Conservation (phyloP, 2,797 vertebrate genomes). For the Heteromormyrus szaboi region DNA sequence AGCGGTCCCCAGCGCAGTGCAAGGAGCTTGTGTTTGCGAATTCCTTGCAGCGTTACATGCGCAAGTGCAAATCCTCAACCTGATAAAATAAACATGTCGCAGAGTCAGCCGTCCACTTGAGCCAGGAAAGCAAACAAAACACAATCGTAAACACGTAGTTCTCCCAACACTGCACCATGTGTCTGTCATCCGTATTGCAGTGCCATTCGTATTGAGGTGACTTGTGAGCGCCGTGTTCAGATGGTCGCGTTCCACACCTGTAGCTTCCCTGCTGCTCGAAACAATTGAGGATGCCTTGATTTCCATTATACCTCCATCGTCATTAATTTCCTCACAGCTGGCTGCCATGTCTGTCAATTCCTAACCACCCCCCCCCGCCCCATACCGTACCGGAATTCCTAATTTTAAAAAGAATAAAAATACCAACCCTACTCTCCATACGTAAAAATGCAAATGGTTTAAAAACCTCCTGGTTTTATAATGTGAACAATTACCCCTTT, state of each 20-base stretch:
- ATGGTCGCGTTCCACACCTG: not conserved
- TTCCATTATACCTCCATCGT: not conserved
- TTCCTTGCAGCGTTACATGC: conserved; percentile 9
- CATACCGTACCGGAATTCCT: not conserved
- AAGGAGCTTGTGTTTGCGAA: conserved; percentile 11
- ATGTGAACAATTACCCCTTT: not conserved
- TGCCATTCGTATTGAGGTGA: not conserved
- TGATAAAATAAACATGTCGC: conserved; percentile 14
- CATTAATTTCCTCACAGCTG: conserved; percentile 10
- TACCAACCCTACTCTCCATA: not conserved
- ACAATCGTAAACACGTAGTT: not conserved
- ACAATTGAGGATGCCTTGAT: not conserved
- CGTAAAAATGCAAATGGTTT: not conserved
- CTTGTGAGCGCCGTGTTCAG: not conserved
- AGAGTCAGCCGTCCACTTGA: not conserved
- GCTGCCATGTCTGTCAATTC: conserved; percentile 5
- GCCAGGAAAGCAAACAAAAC: not conserved
- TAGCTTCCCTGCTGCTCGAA: conserved; percentile 3
- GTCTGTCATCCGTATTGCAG: not conserved
- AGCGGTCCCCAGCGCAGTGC: not conserved
- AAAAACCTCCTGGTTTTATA: not conserved
- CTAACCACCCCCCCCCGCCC: not conserved
- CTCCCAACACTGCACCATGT: not conserved
- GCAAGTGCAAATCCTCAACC: conserved; percentile 6
- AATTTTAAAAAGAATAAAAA: not conserved